Percentiles rank a stretch among this genome's conserved stretches.
These are phyloP conservation scores for Spisula solida DNA, from an alignment of 2,888 invertebrate species.

Conservation along the genomic window DNA sequence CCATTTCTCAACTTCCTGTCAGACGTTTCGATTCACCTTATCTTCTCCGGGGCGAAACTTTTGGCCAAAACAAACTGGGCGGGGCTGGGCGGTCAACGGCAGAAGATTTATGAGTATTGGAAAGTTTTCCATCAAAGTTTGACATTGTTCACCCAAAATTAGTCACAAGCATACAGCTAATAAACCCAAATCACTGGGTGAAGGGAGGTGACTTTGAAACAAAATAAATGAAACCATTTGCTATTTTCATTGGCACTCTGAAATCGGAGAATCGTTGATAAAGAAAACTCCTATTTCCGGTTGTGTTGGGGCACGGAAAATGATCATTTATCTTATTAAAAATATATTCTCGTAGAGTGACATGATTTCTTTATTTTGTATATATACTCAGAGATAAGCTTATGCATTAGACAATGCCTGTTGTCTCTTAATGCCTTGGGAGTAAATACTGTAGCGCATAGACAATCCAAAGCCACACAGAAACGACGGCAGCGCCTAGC, in stretches of 20 bases:
- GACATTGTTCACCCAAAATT: constrained; percentile 56
- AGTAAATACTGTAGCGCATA: too few relatives aligned
- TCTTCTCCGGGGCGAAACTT: constrained; percentile 26
- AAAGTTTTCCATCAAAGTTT: constrained; percentile 63
- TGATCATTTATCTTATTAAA: too few relatives aligned
- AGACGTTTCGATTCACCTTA: constrained; percentile 36
- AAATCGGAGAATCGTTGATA: too few relatives aligned
- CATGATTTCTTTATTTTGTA: too few relatives aligned
- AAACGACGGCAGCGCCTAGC: too few relatives aligned
- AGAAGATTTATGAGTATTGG: constrained; percentile 62
- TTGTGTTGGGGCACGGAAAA: too few relatives aligned
- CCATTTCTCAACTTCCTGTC: constrained; percentile 44
- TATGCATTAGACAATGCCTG: too few relatives aligned
- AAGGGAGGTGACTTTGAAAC: constrained; percentile 48
- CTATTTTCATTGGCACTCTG: not conserved
- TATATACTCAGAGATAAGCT: too few relatives aligned
- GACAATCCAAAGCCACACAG: too few relatives aligned
- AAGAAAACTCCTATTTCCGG: too few relatives aligned
- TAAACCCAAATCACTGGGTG: constrained; percentile 51
- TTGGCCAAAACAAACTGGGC: constrained; percentile 49
- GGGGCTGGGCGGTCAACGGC: constrained; percentile 50
- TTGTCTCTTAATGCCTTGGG: too few relatives aligned
- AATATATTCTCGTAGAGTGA: too few relatives aligned
- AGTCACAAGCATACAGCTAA: constrained; percentile 55
- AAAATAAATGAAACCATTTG: constrained; percentile 47